A percentile compares a stretch with the other conserved stretches of the same genome.
phyloP scores from a whole-genome alignment of 2,113 vertebrate species.

The Aspidoscelis tigris region DNA sequence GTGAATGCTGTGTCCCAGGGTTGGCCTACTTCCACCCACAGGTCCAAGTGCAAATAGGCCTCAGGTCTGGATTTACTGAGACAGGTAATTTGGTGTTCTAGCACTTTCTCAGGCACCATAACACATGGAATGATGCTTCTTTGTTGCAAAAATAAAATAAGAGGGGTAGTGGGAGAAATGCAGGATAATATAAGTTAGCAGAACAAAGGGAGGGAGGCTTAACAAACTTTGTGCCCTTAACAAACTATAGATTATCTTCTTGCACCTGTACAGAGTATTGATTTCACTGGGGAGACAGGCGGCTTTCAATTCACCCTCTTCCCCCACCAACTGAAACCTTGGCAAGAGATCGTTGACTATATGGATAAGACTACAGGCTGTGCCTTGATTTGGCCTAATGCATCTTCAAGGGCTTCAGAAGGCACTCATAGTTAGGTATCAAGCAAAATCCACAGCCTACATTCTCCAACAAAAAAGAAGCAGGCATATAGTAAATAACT shows the following conservation, averaged over 20 bases:
- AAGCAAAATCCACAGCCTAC: not conserved
- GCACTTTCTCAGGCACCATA: not conserved
- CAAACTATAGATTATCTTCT: not conserved
- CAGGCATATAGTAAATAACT: not conserved
- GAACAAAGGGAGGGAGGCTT: not conserved
- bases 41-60: too few species aligned
- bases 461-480: not conserved
- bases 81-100: not conserved
- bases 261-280: not conserved
- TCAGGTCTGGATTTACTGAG: not conserved
- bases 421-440: not conserved
- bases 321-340: not conserved
- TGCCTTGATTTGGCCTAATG: not conserved
- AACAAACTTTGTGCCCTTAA: too few species aligned
- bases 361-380: not conserved
- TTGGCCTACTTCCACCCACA: too few species aligned
- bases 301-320: too few species aligned
- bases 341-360: not conserved
- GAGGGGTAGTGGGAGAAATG: too few species aligned
- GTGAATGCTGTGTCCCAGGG: too few species aligned
- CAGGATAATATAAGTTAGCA: not conserved
- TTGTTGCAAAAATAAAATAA: not conserved
- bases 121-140: not conserved
- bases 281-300: too few species aligned
- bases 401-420: not conserved